Evolutionary conservation across 2,888 invertebrate genomes (phyloP), one percentile per base, ranked within the genome.

Genomic region (Pseudococcus jackbeardsleyi): DNA sequence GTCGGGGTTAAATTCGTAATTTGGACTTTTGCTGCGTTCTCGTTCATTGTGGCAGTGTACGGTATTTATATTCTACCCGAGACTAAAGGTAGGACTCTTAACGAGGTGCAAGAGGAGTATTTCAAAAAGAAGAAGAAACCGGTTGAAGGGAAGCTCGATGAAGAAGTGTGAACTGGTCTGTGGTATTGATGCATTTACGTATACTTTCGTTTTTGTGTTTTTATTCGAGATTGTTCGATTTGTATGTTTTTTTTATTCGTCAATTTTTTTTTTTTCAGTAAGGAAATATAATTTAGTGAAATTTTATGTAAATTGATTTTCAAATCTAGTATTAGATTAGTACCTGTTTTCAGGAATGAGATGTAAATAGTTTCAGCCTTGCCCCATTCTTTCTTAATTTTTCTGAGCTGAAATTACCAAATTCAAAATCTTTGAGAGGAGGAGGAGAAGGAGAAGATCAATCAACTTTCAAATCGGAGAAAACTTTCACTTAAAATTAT

Each of bases 21-120:
- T 68, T 39, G 77, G n/a, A 22, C 59, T 0, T 89, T 89, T 17
- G 59, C 89, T 17, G 19, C 19, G 9, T 88, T 88, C 59, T 59
- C 59, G 9, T 39, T 89, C 17, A 0, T 22, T 12, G 84, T 54
- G 22, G 89, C 48, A 11, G 17, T 85, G 0, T 89, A 48, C 15
- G 89, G 88, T 42, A 48, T 39, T 0, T 88, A 88, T 33, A 22
- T 89, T 72, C 59, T 89, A 86, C 89, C 89, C 5, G 89, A 89
- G 86, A 89, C 89, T 6, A 89, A 88, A 85, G 89, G 89, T 50
- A 89, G 88, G 77, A 86, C 89, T 8, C 59, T 89, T 3, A 42
- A 86, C 12, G 89, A 89, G 39, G 88, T 89, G 22, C 88, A 89
- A 46, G 22, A 11, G 11, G 84, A 84, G 33, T 72, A 72, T 72